phyloP scores from a whole-genome alignment of 1,140 invertebrate species.

The Heliothis virescens region DNA sequence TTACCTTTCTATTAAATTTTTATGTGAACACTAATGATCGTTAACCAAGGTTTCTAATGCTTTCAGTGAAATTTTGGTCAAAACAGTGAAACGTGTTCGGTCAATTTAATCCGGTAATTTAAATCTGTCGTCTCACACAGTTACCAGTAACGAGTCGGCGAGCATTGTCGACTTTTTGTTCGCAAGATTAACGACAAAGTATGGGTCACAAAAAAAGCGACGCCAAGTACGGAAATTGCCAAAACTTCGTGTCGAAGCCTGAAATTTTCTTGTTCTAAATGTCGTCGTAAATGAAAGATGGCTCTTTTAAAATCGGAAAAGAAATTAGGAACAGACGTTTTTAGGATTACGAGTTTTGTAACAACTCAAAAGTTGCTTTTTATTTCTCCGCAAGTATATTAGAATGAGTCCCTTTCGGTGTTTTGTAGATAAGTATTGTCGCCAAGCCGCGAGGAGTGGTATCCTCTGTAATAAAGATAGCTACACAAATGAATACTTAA shows the following conservation, averaged over 20 bases:
- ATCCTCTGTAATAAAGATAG: conserved; percentile 27
- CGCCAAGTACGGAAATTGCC: conserved; percentile 82
- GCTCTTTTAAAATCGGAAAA: conserved; percentile 84
- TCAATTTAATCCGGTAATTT: conserved; percentile 72
- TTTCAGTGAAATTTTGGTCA: conserved; percentile 26
- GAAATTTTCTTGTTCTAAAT: conserved; percentile 83
- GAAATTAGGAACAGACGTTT: conserved; percentile 84
- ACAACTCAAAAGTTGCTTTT: conserved; percentile 65
- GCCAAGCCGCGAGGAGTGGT: conserved; percentile 27
- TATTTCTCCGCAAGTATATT: conserved; percentile 58
- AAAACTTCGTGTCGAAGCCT: conserved; percentile 83
- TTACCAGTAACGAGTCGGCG: conserved; percentile 71
- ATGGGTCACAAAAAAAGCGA: conserved; percentile 79
- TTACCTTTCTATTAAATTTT: neutral
- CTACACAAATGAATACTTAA: conserved; percentile 32
- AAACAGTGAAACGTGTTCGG: conserved; percentile 50
- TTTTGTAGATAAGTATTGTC: conserved; percentile 18
- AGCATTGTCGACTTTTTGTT: conserved; percentile 80
- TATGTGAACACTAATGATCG: neutral
- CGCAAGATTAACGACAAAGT: conserved; percentile 82
- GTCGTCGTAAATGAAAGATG: conserved; percentile 85
- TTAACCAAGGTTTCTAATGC: conserved; percentile 49
- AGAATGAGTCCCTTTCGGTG: conserved; percentile 33
- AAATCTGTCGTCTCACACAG: conserved; percentile 78
- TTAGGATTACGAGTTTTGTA: conserved; percentile 79